Conservation (phyloP, 1,140 invertebrate species). For the Lycorma delicatula region DNA sequence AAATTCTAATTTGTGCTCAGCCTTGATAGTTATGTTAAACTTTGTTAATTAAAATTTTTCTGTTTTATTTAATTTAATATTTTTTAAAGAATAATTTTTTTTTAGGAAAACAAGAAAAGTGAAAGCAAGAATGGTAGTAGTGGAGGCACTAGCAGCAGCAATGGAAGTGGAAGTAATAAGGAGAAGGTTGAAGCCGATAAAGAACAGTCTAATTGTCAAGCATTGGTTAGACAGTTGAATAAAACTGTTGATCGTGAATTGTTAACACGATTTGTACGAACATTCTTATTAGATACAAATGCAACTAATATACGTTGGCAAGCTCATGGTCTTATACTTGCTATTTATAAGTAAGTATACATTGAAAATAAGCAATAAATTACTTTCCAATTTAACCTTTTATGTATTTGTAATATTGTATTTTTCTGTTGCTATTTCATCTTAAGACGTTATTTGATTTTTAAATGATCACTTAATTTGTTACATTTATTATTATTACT, state of each 20-base stretch:
- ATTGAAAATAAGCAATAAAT: conserved; percentile 3
- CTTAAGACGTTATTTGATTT: too few relatives aligned
- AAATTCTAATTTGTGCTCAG: too few relatives aligned
- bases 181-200: conserved; percentile 47
- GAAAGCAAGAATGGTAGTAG: conserved; percentile 17
- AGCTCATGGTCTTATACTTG: conserved; percentile 79
- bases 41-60: too few relatives aligned
- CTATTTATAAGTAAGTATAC: conserved; percentile 65
- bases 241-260: conserved; percentile 55
- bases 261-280: conserved; percentile 73
- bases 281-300: conserved; percentile 90
- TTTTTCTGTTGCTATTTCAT: too few relatives aligned
- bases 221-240: conserved; percentile 60
- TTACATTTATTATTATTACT: too few relatives aligned
- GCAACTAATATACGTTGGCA: conserved; percentile 90
- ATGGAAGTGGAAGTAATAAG: conserved; percentile 3
- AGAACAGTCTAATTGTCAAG: conserved; percentile 59
- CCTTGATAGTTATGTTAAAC: too few relatives aligned
- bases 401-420: too few relatives aligned
- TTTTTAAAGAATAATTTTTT: too few relatives aligned
- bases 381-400: neutral
- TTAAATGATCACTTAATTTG: too few relatives aligned
- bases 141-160: conserved; percentile 14
- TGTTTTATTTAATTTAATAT: too few relatives aligned
- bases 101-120: conserved; percentile 4